These are phyloP conservation scores for Danio jaintianensis DNA, from an alignment of 2,797 vertebrate species.

Conservation along the genomic window DNA sequence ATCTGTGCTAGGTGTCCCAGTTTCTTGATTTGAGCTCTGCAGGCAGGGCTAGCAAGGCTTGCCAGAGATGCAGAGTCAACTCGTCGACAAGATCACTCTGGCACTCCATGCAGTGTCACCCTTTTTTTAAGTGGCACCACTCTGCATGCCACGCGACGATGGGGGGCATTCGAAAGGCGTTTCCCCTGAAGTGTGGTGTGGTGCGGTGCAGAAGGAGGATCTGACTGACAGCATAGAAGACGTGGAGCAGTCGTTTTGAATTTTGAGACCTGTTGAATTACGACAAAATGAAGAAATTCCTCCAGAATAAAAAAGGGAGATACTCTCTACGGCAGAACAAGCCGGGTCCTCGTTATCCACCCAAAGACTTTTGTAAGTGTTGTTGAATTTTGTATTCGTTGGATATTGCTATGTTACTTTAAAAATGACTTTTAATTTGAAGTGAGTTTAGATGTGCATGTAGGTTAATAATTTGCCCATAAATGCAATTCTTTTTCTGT, in stretches of 20 bases:
- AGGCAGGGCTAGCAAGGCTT: conserved; percentile 68
- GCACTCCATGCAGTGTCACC: conserved; percentile 70
- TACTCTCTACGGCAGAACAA: conserved; percentile 76
- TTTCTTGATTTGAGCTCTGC: conserved; percentile 82
- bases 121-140: conserved; percentile 61
- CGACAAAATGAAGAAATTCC: conserved; percentile 77
- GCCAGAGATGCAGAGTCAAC: conserved; percentile 73
- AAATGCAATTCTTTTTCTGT: background rate
- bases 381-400: background rate
- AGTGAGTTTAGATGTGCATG: conserved; percentile 26
- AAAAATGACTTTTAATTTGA: too few species aligned
- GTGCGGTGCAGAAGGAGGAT: conserved; percentile 39
- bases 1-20: conserved; percentile 81
- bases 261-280: conserved; percentile 53
- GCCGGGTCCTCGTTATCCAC: conserved; percentile 70
- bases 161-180: conserved; percentile 51
- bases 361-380: conserved; percentile 88
- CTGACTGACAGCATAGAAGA: conserved; percentile 43
- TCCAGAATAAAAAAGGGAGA: conserved; percentile 75
- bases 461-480: conserved; percentile 15
- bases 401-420: background rate
- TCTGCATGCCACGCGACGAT: conserved; percentile 63
- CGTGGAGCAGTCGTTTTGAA: conserved; percentile 61
- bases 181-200: conserved; percentile 14
- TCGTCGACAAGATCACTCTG: conserved; percentile 69